Base-by-base conservation (phyloP, 2,797 vertebrate species). In the Macrochelys suwanniensis region DNA sequence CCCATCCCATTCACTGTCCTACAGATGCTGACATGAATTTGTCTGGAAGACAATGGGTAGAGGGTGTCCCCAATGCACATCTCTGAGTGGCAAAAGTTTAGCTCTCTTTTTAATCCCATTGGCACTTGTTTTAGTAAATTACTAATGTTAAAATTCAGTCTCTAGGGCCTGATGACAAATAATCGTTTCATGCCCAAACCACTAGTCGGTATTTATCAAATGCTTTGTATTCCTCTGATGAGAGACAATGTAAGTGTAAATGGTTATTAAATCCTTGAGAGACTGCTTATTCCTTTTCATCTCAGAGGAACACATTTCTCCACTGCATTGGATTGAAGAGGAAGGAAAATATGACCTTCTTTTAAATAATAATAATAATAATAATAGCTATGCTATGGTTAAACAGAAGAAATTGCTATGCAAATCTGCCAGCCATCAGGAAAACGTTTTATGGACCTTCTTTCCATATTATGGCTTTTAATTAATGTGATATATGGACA, bases 401-500 rank as follows among this genome's bases (percentile, higher is more conserved):
- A 61, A 92, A 65, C 37, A 50, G 53, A 86, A 92, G 78, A 84
- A 92, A 92, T 53, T 65, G 61, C 65, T 82, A 91, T 54, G 76
- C 90, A 50, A 90, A 71, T 12, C 87, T 91, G 87, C 87, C 90
- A 86, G 49, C 85, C 96, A 92, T 53, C 50, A 76, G 92, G 80
- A 96, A 95, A 85, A 53, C 3, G 37, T 80, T 96, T 97, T 74
- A 19, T 19, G 28, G 7, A 28, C 31, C 83, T 85, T 31, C 6
- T 33, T 78, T 85, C 94, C 74, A 74, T 45, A 91, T 84, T 93
- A 90, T 11, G 61, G 79, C 81, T 37, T 89, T 89, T 94, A 96
- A 96, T 93, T 96, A 94, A 95, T 87, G 65, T 50, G 81, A 96
- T 97, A 88, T 97, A 97, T 92, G 91, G 95, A 93, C 85, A 77